A percentile compares a stretch with the other conserved stretches of the same genome.
Evolutionary conservation across 2,113 vertebrate genomes (phyloP).

Genomic region (Rattus norvegicus): GRCr8 NC_086020.1:58398001-58398500

Average conservation of each 20-base stretch:
- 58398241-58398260: conserved; percentile 31
- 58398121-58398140: background rate
- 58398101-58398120: background rate
- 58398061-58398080: background rate
- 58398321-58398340: background rate
- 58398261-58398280: conserved; percentile 12
- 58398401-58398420: conserved; percentile 34
- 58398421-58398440: conserved; percentile 53
- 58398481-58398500: conserved; percentile 55
- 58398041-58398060: background rate
- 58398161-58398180: background rate
- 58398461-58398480: conserved; percentile 55
- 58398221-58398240: background rate
- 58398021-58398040: background rate
- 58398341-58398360: conserved; percentile 9
- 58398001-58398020: background rate
- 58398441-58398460: conserved; percentile 34
- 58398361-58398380: conserved; percentile 33
- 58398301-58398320: background rate
- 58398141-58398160: background rate
- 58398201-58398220: conserved; percentile 3
- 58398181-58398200: background rate
- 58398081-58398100: background rate
- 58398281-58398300: background rate
- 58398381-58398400: conserved; percentile 33